phyloP scores from a whole-genome alignment of 2,113 vertebrate species.

The Hippoglossus stenolepis region DNA sequence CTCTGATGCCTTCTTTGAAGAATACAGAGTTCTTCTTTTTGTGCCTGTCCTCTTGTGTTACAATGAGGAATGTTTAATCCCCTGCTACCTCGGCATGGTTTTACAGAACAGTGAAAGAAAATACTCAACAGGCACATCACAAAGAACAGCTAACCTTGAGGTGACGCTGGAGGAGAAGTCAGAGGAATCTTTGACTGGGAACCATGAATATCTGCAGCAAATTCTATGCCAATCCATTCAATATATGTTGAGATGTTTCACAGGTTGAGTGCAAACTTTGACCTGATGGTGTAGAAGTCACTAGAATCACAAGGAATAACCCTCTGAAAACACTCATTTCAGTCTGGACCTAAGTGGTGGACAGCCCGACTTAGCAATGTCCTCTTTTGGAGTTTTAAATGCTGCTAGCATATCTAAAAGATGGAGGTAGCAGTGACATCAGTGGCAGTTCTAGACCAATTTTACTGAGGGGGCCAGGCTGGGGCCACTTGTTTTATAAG shows the following conservation, averaged over 20 bases:
- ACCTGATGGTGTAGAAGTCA: no score
- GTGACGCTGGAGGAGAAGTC: no score
- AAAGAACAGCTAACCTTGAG: not conserved
- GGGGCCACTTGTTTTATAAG: no score
- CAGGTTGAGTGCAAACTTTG: no score
- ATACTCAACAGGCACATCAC: slow-evolving; percentile 12
- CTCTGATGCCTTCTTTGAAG: slow-evolving; percentile 39
- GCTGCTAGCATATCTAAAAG: not conserved
- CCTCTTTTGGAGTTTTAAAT: not conserved
- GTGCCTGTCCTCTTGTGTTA: slow-evolving; percentile 17
- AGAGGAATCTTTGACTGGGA: no score
- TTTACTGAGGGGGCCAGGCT: no score
- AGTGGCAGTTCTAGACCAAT: no score
- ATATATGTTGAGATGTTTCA: no score
- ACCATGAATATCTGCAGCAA: no score
- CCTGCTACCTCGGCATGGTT: not conserved
- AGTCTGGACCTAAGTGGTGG: not conserved
- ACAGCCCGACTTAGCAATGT: not conserved
- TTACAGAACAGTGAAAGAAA: not conserved
- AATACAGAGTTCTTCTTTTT: not conserved
- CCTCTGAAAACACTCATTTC: not conserved
- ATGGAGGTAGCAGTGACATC: not conserved
- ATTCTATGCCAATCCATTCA: no score
- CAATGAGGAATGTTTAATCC: not conserved
- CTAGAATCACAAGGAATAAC: not conserved